Percentiles rank a stretch among this genome's conserved stretches.
Conservation (phyloP, 2,113 vertebrate species). For the Colius striatus region DNA sequence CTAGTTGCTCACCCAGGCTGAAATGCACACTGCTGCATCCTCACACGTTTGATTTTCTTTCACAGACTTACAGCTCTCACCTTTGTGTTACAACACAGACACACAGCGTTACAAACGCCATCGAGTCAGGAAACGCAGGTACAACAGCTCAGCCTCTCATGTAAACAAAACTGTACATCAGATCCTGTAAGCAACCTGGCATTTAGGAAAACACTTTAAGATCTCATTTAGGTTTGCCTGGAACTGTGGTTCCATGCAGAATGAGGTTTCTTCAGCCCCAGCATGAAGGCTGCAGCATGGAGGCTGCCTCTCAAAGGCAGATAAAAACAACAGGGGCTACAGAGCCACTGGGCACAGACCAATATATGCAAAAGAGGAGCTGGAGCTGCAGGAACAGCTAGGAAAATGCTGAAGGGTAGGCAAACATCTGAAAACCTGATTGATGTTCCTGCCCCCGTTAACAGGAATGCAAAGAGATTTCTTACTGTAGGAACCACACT, state of each 20-base stretch:
- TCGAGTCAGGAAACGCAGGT: neutral
- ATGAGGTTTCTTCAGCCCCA: neutral
- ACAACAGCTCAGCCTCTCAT: neutral
- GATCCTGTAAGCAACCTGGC: neutral
- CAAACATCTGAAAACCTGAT: neutral
- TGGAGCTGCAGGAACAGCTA: neutral
- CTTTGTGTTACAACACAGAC: neutral
- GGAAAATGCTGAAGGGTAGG: neutral
- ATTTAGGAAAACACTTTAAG: neutral
- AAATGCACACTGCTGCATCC: neutral
- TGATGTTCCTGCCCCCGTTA: neutral
- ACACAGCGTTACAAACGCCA: neutral
- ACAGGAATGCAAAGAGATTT: neutral
- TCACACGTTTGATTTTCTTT: neutral
- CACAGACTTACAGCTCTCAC: neutral
- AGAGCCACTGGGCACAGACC: neutral
- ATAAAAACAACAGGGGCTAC: neutral
- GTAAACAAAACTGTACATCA: neutral
- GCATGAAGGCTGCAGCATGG: neutral
- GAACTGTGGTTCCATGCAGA: accelerated
- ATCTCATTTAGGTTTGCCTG: neutral
- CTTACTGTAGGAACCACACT: neutral
- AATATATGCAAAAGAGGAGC: neutral
- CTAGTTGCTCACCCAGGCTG: neutral
- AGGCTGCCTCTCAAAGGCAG: neutral